Base-by-base conservation (phyloP, 2,797 vertebrate species). In the Channa striata region DNA sequence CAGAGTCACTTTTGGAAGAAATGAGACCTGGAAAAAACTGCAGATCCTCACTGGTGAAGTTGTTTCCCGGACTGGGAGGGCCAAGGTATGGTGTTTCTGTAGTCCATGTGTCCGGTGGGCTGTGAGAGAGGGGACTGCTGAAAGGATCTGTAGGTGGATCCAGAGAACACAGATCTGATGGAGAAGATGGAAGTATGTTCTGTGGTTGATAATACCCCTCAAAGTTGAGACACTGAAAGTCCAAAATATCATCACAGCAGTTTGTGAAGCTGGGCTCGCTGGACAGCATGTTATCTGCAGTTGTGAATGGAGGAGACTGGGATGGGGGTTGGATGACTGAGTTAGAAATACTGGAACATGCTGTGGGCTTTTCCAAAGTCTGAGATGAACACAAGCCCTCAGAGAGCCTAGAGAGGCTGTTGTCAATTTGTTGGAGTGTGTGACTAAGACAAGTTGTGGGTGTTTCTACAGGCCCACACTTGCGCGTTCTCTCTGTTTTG, bases 141-240 rank as follows among this genome's bases (percentile, higher is more conserved):
- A 95, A 95, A 11, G 94, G 94, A 39, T 94, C 94, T 0, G 93
- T 91, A 51, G 92, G 92, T 12, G 93, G 92, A 63, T 95, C 93
- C 19, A 94, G 84, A 0, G 92, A 89, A 64, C 93, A 95, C 56
- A 95, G 91, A 48, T 94, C 94, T 0, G 93, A 93, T 0, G 94
- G 91, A 16, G 94, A 91, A 8, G 87, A 93, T 1, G 90, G 91
- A 37, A 95, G 92, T 10, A 91, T 93, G 68, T 81, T 93, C 83
- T 94, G 94, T 6, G 93, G 87, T 57, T 94, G 94, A 63, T 94
- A 93, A 36, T 94, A 95, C 0, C 93, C 91, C 65, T 95, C 94
- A 11, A 95, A 93, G 81, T 94, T 95, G 36, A 95, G 91, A 85
- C 93, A 94, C 79, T 93, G 94, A 59, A 95, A 95, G 74, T 95